Base-by-base conservation (phyloP, 1,140 invertebrate genomes). In the Sminthurides bifidus region DNA sequence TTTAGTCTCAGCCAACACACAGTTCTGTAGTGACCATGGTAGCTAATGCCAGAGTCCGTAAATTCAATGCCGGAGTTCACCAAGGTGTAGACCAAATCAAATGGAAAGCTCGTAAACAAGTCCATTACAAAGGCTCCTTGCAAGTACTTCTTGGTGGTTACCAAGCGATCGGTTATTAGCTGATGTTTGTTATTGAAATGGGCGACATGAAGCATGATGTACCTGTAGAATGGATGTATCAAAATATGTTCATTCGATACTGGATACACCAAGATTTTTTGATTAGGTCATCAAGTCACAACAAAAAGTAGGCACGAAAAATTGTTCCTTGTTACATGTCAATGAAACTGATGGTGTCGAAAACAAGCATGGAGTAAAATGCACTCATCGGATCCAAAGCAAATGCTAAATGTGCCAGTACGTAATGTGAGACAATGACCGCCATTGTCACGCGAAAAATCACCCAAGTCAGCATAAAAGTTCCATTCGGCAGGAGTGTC, bases 51-150 rank as follows among this genome's bases (percentile, higher is more conserved):
- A 8, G 8, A 12, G 1, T 14, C 3, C 26, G 54, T 50, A 10
- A 54, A 15, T 2, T 52, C 14, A 15, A 53, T 37, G 0, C 12
- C 26, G 21, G 48, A 41, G 12, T 26, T 24, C 2, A 23, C 4
- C 14, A 45, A 6, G 12, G 58, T 43, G 12, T 43, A 6, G 26
- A 59, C 26, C 3, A 30, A 52, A 17, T 64, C 62, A 75, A 97
- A 96, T 29, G 93, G 93, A 65, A 97, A 78, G 38, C 92, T 92
- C 15, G 92, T 91, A 65, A 96, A 78, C 43, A 96, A 78, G 73
- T 98, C 93, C 54, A 96, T 85, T 33, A 93, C 75, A 71, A 97
- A 97, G 91, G 92, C 95, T 54, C 87, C 85, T 71, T 85, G 87
- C 65, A 96, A 78, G 73, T 98, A 98, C 66, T 81, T 75, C 4